Evolutionary conservation across 2,797 vertebrate species (phyloP).

Genomic region (Helarctos malayanus): DNA sequence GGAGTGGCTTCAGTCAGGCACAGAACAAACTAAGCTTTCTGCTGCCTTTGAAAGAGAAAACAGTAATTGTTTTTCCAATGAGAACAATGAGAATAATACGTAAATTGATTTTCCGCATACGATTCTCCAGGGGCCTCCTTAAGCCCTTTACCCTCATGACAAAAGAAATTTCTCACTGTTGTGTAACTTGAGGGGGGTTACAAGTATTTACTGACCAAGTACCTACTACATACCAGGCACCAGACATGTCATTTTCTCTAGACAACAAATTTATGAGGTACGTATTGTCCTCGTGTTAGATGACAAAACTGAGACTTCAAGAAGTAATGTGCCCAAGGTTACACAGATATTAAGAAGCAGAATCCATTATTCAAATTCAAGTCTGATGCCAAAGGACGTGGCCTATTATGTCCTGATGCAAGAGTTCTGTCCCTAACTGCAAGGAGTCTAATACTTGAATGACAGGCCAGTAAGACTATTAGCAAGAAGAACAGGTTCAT

Average conservation of each 20-base stretch:
- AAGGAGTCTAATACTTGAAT: background rate
- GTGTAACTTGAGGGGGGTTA: background rate
- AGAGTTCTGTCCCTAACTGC: background rate
- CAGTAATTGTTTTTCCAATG: background rate
- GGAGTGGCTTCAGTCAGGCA: background rate
- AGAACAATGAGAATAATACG: background rate
- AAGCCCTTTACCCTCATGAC: background rate
- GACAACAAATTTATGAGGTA: background rate
- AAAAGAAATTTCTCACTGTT: background rate
- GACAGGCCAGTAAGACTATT: background rate
- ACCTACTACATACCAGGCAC: background rate
- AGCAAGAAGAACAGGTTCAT: background rate
- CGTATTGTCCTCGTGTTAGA: background rate
- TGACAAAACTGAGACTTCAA: constrained; percentile 8
- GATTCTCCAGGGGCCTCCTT: background rate
- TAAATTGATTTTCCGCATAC: background rate
- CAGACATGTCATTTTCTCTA: background rate
- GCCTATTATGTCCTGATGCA: background rate
- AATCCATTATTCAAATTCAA: background rate
- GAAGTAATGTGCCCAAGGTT: background rate
- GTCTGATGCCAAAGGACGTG: background rate
- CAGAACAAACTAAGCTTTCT: constrained; percentile 39
- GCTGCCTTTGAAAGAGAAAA: constrained; percentile 35
- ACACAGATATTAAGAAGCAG: background rate
- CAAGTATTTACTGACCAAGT: background rate